phyloP scores from a whole-genome alignment of 2,797 vertebrate species.

The Semaprochilodus insignis region DNA sequence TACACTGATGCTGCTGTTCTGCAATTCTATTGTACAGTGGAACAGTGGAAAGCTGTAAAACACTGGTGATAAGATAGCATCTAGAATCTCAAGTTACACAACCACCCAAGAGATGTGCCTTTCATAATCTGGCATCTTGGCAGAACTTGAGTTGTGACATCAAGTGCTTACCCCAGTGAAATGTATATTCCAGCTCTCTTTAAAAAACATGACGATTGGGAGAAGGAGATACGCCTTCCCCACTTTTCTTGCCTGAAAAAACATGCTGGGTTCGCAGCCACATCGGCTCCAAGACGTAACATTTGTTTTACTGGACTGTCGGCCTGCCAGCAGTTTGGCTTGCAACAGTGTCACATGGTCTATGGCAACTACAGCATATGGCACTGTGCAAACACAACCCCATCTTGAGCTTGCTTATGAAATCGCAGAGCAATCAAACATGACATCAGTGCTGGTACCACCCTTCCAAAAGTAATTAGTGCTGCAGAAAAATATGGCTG shows the following conservation, averaged over 20 bases:
- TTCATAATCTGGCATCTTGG: constrained; percentile 15
- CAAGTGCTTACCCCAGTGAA: constrained; percentile 8
- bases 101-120: background rate
- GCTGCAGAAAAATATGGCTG: background rate
- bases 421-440: constrained; percentile 26
- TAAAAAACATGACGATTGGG: background rate
- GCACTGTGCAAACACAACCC: constrained; percentile 27
- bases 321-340: constrained; percentile 35
- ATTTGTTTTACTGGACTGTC: constrained; percentile 49
- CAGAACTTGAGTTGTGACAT: constrained; percentile 14
- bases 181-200: constrained; percentile 2
- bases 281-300: constrained; percentile 26
- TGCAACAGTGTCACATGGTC: constrained; percentile 36
- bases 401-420: constrained; percentile 26
- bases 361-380: constrained; percentile 30
- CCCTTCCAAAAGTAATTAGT: background rate
- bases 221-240: constrained; percentile 9
- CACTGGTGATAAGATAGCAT: background rate
- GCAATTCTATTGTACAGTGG: background rate
- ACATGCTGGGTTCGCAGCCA: constrained; percentile 19
- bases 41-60: background rate
- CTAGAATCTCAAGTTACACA: background rate
- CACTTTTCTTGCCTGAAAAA: constrained; percentile 4
- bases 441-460: background rate
- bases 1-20: background rate